phyloP scores from a whole-genome alignment of 1,140 invertebrate species.

The Hyposmocoma kahamanoa region DNA sequence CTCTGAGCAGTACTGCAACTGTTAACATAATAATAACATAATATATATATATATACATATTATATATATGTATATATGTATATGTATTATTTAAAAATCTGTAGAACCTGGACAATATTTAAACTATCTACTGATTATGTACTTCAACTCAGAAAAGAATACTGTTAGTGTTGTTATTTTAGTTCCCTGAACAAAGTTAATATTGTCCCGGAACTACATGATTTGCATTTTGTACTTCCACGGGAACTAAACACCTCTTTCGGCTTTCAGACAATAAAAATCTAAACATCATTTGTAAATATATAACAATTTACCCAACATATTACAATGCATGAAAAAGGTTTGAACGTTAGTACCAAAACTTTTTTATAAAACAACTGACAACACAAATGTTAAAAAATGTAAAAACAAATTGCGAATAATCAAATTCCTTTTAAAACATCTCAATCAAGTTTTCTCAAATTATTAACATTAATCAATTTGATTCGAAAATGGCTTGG shows the following conservation, averaged over 20 bases:
- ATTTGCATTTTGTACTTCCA: not conserved
- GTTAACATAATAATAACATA: too few relatives aligned
- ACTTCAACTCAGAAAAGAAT: too few relatives aligned
- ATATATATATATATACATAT: too few relatives aligned
- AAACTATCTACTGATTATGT: too few relatives aligned
- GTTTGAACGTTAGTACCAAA: not conserved
- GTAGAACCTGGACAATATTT: too few relatives aligned
- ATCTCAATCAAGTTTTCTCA: slow-evolving; percentile 17
- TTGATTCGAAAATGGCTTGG: not conserved
- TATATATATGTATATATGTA: too few relatives aligned
- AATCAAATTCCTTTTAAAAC: slow-evolving; percentile 20
- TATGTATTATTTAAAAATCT: too few relatives aligned
- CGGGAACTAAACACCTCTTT: not conserved
- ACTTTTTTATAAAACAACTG: not conserved
- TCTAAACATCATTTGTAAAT: not conserved
- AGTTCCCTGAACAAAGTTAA: too few relatives aligned
- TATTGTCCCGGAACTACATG: too few relatives aligned
- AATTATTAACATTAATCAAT: slow-evolving; percentile 21
- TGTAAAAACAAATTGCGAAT: slow-evolving; percentile 23
- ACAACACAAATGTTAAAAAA: not conserved
- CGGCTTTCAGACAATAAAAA: not conserved
- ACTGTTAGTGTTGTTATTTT: too few relatives aligned
- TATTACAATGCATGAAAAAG: not conserved
- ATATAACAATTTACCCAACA: not conserved
- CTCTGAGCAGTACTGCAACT: too few relatives aligned